Percentiles rank a stretch among this genome's conserved stretches.
These are phyloP conservation scores for Sander lucioperca DNA, from an alignment of 2,113 vertebrate genomes.

Conservation along the genomic window DNA sequence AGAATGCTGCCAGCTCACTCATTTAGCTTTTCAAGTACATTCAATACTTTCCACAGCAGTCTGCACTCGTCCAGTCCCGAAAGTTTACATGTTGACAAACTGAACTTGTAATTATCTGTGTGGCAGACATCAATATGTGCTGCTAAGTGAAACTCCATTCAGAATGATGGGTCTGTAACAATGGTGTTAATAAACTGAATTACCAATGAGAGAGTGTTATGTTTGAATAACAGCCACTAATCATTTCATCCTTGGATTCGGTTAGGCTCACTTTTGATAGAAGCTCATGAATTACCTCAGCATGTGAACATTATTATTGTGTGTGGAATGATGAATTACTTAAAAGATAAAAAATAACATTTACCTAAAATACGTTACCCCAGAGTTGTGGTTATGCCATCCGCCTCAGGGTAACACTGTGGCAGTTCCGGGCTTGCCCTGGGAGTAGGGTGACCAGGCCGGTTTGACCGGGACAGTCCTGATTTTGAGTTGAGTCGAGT, in stretches of 20 bases:
- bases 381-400: no score
- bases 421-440: no score
- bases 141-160: conserved; percentile 6
- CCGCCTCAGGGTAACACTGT: no score
- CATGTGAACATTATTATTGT: not conserved
- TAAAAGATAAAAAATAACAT: not conserved
- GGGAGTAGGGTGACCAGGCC: no score
- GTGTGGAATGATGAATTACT: conserved; percentile 16
- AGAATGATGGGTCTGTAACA: conserved; percentile 1
- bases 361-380: no score
- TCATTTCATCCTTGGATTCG: not conserved
- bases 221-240: not conserved
- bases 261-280: not conserved
- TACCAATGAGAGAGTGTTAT: conserved; percentile 2
- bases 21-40: conserved; percentile 35
- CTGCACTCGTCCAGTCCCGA: not conserved
- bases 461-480: no score
- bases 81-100: conserved; percentile 1
- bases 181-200: conserved; percentile 3
- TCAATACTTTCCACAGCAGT: conserved; percentile 11
- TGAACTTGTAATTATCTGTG: conserved; percentile 6
- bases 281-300: not conserved
- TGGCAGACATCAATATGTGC: not conserved
- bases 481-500: no score
- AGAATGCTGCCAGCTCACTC: conserved; percentile 11